Conservation (phyloP, 2,888 invertebrate genomes). For the Leucophora obtusa region DNA sequence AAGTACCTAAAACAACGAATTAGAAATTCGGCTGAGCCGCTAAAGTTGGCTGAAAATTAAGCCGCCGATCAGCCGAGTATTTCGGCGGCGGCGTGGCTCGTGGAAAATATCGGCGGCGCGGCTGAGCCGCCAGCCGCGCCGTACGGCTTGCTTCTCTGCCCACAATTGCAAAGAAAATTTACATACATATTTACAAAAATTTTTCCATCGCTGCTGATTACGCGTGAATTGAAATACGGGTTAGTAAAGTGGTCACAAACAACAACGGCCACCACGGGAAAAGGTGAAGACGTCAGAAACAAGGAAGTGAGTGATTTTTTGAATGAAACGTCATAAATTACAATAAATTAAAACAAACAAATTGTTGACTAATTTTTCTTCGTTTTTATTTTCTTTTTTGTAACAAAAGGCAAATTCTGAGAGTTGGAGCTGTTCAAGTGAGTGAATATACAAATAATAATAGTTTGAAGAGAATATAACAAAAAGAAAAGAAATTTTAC, state of each 20-base stretch:
- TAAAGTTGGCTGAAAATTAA: too few relatives aligned
- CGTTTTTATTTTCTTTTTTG: neutral
- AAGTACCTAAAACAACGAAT: too few relatives aligned
- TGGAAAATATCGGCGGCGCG: too few relatives aligned
- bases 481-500: constrained; percentile 12
- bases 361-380: constrained; percentile 11
- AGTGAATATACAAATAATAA: neutral
- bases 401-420: neutral
- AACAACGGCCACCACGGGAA: neutral
- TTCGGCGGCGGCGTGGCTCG: too few relatives aligned
- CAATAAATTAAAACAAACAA: constrained; percentile 9
- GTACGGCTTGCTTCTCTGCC: too few relatives aligned
- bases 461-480: neutral
- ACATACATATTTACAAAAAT: neutral
- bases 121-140: too few relatives aligned
- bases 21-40: too few relatives aligned
- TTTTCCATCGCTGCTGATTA: constrained; percentile 25
- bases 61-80: too few relatives aligned
- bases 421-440: neutral
- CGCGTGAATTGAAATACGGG: constrained; percentile 10
- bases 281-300: neutral
- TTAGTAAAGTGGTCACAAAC: constrained; percentile 21
- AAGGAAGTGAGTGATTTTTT: constrained; percentile 19
- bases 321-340: constrained; percentile 8
- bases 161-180: too few relatives aligned